Conservation (phyloP, 2,888 invertebrate species). For the Argyra leucocephala region DNA sequence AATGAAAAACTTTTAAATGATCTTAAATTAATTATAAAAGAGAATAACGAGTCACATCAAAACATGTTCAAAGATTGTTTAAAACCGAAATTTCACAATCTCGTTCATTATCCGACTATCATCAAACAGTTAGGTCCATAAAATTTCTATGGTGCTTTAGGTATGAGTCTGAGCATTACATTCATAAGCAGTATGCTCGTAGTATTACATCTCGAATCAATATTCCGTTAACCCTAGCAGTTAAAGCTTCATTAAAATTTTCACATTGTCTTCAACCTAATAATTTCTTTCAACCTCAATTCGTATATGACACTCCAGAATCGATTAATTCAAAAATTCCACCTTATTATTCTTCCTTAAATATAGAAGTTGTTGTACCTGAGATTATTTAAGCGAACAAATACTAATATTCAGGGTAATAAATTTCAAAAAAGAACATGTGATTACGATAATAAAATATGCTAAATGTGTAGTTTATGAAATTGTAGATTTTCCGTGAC, state of each 20-base stretch:
- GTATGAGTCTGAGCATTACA: constrained; percentile 21
- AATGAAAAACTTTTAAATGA: constrained; percentile 15
- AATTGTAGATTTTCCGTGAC: too few species aligned
- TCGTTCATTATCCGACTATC: constrained; percentile 20
- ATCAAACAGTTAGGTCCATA: constrained; percentile 19
- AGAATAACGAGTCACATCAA: constrained; percentile 18
- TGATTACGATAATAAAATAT: constrained; percentile 17
- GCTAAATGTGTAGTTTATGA: too few species aligned
- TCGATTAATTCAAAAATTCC: too few species aligned
- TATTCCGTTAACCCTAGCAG: constrained; percentile 19
- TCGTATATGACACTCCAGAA: too few species aligned
- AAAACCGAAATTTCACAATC: constrained; percentile 20
- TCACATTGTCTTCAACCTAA: constrained; percentile 17
- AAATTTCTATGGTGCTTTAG: constrained; percentile 20
- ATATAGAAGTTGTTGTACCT: constrained; percentile 15
- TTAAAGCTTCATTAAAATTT: constrained; percentile 21
- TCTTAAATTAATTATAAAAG: constrained; percentile 16
- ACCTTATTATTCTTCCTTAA: constrained; percentile 14
- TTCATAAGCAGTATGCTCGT: constrained; percentile 19
- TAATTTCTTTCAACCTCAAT: constrained; percentile 15
- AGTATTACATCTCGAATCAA: constrained; percentile 21
- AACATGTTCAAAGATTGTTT: constrained; percentile 19
- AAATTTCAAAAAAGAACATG: constrained; percentile 17
- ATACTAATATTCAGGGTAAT: constrained; percentile 14
- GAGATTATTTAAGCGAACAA: constrained; percentile 13